A percentile compares a stretch with the other conserved stretches of the same genome.
phyloP scores from a whole-genome alignment of 2,113 vertebrate species.

The Antechinus flavipes region DNA sequence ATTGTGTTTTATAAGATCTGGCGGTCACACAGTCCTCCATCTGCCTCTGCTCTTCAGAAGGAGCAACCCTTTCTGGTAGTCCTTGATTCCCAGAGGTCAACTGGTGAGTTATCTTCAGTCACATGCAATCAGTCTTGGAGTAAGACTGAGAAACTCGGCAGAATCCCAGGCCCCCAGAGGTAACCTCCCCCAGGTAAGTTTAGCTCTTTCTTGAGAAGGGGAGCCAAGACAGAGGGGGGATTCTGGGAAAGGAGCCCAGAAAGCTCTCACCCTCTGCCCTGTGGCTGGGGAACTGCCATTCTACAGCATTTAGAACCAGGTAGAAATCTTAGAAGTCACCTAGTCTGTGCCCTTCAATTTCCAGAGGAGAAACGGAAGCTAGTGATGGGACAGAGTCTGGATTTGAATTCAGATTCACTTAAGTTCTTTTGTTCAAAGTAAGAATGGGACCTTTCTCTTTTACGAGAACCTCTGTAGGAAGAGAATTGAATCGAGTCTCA shows the following conservation, averaged over 20 bases:
- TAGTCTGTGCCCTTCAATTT: neutral
- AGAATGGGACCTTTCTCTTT: neutral
- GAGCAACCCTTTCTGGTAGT: neutral
- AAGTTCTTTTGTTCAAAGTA: neutral
- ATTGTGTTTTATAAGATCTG: neutral
- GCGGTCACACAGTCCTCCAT: too few species aligned
- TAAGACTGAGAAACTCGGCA: neutral
- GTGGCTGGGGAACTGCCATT: neutral
- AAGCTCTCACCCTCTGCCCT: neutral
- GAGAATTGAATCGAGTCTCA: neutral
- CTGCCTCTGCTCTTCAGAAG: neutral
- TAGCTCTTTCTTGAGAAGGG: neutral
- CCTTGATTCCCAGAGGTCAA: neutral
- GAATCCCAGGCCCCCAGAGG: neutral
- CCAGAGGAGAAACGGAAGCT: neutral
- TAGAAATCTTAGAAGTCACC: neutral
- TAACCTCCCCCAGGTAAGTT: neutral
- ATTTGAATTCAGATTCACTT: neutral
- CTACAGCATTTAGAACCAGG: neutral
- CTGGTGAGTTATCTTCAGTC: neutral
- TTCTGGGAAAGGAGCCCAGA: neutral
- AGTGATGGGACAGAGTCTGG: neutral
- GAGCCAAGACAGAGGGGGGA: neutral
- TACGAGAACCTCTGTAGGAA: neutral
- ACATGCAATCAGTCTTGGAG: neutral